A percentile compares a stretch with the other conserved stretches of the same genome.
Evolutionary conservation across 2,888 invertebrate genomes (phyloP).

Genomic region (Apodemia mormo): DNA sequence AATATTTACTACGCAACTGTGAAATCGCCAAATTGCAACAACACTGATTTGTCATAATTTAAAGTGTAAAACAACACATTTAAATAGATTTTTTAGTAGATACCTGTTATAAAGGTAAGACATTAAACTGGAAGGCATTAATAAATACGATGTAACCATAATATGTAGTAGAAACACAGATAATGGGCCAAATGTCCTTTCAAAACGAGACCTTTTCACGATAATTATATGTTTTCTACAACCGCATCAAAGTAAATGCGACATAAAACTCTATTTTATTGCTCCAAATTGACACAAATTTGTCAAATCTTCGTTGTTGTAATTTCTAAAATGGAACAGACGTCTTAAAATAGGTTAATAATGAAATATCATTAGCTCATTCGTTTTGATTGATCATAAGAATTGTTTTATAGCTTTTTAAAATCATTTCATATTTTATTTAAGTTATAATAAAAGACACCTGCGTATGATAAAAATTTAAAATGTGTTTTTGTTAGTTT

Average conservation of each 20-base stretch:
- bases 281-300: constrained; percentile 76
- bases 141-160: constrained; percentile 28
- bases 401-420: neutral
- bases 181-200: constrained; percentile 37
- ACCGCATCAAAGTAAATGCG: constrained; percentile 78
- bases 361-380: neutral
- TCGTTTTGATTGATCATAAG: neutral
- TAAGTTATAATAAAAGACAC: no score
- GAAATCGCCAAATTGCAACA: neutral
- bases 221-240: constrained; percentile 64
- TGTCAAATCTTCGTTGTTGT: constrained; percentile 70
- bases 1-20: neutral
- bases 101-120: constrained; percentile 20
- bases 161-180: constrained; percentile 30
- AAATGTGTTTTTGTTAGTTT: no score
- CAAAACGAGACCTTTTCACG: constrained; percentile 45
- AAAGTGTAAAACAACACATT: constrained; percentile 58
- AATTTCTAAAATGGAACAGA: constrained; percentile 56
- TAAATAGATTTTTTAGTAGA: constrained; percentile 31
- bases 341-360: constrained; percentile 40
- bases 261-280: constrained; percentile 79
- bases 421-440: neutral
- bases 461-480: no score
- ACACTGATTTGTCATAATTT: constrained; percentile 47
- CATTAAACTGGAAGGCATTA: constrained; percentile 23